Conservation (phyloP, 2,113 vertebrate genomes). For the Craseonycteris thonglongyai region DNA sequence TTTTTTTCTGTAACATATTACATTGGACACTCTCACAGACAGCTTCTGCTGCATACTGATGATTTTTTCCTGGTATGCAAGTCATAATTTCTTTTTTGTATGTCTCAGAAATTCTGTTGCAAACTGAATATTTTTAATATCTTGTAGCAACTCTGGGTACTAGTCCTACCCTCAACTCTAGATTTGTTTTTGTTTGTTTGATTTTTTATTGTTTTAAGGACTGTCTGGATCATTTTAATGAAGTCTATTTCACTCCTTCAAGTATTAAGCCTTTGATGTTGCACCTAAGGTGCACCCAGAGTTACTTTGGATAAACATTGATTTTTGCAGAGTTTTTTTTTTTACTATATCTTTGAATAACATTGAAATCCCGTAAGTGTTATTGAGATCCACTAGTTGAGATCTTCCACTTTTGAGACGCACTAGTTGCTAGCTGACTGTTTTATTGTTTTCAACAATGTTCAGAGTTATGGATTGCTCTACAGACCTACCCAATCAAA, state of each 20-base stretch:
- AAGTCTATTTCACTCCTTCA: neutral
- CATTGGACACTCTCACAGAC: neutral
- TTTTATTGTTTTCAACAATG: neutral
- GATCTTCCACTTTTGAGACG: neutral
- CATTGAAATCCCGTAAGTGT: neutral
- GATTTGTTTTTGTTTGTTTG: neutral
- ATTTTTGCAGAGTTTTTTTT: neutral
- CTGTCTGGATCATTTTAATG: neutral
- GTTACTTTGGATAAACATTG: neutral
- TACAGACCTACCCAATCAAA: neutral
- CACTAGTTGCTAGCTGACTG: neutral
- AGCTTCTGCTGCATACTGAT: neutral
- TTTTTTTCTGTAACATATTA: neutral
- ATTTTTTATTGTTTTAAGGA: neutral
- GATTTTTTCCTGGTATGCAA: neutral
- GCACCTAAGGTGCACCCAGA: neutral
- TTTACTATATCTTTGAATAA: neutral
- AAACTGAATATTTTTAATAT: neutral
- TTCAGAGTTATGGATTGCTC: neutral
- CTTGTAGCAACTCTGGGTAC: neutral
- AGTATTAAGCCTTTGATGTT: neutral
- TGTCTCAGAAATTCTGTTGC: neutral
- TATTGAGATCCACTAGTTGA: neutral
- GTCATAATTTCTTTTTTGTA: neutral
- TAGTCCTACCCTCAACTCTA: accelerated